Base-by-base conservation (phyloP, 2,888 invertebrate genomes). In the Encarsia formosa region DNA sequence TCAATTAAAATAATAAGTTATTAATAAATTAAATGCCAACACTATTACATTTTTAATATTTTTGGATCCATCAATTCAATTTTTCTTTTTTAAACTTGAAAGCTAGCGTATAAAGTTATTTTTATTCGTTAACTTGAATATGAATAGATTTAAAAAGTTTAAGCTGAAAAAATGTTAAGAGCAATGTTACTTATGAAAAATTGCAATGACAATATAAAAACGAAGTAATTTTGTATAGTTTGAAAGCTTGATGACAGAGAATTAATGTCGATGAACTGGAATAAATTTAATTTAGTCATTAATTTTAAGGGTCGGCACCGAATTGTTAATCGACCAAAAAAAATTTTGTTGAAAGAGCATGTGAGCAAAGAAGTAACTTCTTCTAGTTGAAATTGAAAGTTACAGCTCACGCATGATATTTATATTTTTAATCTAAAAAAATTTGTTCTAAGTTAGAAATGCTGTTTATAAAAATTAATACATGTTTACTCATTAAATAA, bases 321-420 rank as follows among this genome's bases (percentile, higher is more conserved):
- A 39, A 47, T 48, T 35, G 43, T 45, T 51, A 57, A 24, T 19
- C 22, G 41, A 45, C 29, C 24, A 49, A 46, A 23, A 34, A 42
- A 34, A 35, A 39, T 37, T 41, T 16, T 43, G 39, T 53, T 54
- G 42, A 46, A 40, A 20, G 20, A 37, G 26, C 23, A 53, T 23
- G 38, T 50, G 38, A 44, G 49, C 32, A 49, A 48, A 46, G 19
- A 50, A n/a, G 41, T 48, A 48, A 55, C 42, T 44, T 41, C 31
- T 18, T 19, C 49, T 20, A 35, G 42, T 39, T 52, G 35, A 23
- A 43, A 49, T 51, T 32, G 59, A 58, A 47, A 60, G 57, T 65
- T 65, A 64, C 62, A 62, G 66, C 65, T 68, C 68, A 62, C 63
- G 69, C 69, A 72, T 70, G 60, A 69, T 67, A 51, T 51, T 48